A percentile compares a stretch with the other conserved stretches of the same genome.
Evolutionary conservation across 2,113 vertebrate species (phyloP).

Genomic region (Mus spicilegus): DNA sequence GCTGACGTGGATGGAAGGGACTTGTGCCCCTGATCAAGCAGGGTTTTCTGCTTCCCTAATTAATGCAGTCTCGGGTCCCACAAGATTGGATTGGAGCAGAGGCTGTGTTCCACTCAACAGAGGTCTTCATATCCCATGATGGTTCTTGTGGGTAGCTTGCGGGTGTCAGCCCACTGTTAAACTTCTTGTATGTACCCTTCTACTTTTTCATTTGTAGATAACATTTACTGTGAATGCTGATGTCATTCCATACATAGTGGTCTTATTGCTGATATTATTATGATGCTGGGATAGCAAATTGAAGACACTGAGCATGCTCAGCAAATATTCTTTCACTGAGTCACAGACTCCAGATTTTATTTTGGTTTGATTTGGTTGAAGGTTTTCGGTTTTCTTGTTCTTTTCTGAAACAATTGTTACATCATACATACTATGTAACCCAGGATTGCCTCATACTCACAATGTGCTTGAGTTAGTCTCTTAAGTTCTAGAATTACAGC

Average conservation of each 20-base stretch:
- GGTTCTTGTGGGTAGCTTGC: no score
- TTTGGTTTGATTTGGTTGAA: neutral
- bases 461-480: neutral
- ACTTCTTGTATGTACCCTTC: neutral
- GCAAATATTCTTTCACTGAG: neutral
- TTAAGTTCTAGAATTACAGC: no score
- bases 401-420: neutral
- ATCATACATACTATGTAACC: neutral
- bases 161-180: neutral
- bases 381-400: neutral
- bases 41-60: no score
- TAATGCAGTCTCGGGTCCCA: no score
- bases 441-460: neutral
- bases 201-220: neutral
- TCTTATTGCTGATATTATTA: neutral
- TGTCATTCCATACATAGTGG: neutral
- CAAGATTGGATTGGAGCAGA: no score
- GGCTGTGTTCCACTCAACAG: no score
- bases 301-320: neutral
- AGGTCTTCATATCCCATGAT: no score
- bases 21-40: no score
- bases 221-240: neutral
- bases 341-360: no score
- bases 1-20: no score
- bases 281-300: neutral